Conservation (phyloP, 2,888 invertebrate species). For the Eretmocerus hayati region DNA sequence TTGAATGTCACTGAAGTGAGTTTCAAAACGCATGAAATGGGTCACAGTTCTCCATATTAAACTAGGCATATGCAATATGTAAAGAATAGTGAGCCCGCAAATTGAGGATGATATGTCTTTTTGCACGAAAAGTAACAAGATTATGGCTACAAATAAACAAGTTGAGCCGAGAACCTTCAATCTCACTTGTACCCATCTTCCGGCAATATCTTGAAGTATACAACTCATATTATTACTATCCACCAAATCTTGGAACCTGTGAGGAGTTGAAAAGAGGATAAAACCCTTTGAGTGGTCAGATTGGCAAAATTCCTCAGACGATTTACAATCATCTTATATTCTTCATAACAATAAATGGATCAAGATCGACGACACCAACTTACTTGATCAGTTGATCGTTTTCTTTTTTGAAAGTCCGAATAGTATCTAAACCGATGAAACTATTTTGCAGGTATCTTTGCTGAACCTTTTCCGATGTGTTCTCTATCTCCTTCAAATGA, state of each 20-base stretch:
- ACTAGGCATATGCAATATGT: slow-evolving; percentile 54
- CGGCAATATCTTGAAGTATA: slow-evolving; percentile 49
- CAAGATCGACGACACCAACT: slow-evolving; percentile 17
- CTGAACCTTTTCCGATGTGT: slow-evolving; percentile 55
- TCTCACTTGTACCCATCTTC: slow-evolving; percentile 43
- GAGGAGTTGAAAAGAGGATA: too few species aligned
- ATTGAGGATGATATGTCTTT: slow-evolving; percentile 49
- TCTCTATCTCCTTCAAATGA: too few species aligned
- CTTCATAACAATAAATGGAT: too few species aligned
- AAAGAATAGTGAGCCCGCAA: slow-evolving; percentile 57
- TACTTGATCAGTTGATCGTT: slow-evolving; percentile 48
- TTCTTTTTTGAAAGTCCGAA: slow-evolving; percentile 56
- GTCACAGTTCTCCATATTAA: slow-evolving; percentile 50
- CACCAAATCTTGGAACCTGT: slow-evolving; percentile 48
- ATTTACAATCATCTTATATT: too few species aligned
- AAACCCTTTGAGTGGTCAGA: too few species aligned
- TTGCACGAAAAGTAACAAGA: slow-evolving; percentile 49
- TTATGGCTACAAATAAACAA: slow-evolving; percentile 47
- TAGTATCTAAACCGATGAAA: slow-evolving; percentile 54
- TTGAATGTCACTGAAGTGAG: too few species aligned
- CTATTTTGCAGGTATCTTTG: slow-evolving; percentile 54
- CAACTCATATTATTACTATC: slow-evolving; percentile 49
- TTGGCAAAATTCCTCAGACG: too few species aligned
- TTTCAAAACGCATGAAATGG: slow-evolving; percentile 49
- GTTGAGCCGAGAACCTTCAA: slow-evolving; percentile 38